Conservation (phyloP, 64 coral and sea anemone genomes). For the Stichodactyla helianthus region DNA sequence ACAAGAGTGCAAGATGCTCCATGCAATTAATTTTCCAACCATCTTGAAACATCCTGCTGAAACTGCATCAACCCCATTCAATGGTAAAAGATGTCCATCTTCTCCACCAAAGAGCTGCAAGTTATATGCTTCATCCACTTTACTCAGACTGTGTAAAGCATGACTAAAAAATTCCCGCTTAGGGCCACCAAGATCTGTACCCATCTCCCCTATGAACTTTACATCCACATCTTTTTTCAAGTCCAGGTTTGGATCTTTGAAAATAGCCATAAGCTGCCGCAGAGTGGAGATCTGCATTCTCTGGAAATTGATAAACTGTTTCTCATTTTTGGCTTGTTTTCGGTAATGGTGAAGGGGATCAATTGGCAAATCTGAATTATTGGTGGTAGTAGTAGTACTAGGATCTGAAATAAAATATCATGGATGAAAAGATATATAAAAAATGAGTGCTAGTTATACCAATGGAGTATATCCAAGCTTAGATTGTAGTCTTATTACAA, state of each 20-base stretch:
- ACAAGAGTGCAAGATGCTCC: too few relatives aligned
- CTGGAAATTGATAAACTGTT: too few relatives aligned
- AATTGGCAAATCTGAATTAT: too few relatives aligned
- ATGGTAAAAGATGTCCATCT: slow-evolving; percentile 12
- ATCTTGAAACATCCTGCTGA: slow-evolving; percentile 34
- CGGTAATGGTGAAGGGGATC: too few relatives aligned
- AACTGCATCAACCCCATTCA: slow-evolving; percentile 24
- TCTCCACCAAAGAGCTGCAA: slow-evolving; percentile 35
- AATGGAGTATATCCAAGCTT: too few relatives aligned
- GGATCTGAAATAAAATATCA: too few relatives aligned
- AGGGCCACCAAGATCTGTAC: slow-evolving; percentile 14
- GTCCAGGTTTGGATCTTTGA: not conserved
- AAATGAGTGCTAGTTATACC: too few relatives aligned
- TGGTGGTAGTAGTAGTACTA: too few relatives aligned
- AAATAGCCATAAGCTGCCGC: not conserved
- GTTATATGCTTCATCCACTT: slow-evolving; percentile 40
- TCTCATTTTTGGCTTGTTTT: too few relatives aligned
- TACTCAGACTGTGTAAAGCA: not conserved
- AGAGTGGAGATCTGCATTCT: not conserved
- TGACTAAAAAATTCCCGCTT: not conserved
- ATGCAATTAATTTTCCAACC: too few relatives aligned
- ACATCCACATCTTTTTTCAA: slow-evolving; percentile 10
- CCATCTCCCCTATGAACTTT: not conserved
- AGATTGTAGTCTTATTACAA: too few relatives aligned
- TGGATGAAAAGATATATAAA: too few relatives aligned